Evolutionary conservation across 2,888 invertebrate genomes (phyloP).

Genomic region (Meloe dianella): DNA sequence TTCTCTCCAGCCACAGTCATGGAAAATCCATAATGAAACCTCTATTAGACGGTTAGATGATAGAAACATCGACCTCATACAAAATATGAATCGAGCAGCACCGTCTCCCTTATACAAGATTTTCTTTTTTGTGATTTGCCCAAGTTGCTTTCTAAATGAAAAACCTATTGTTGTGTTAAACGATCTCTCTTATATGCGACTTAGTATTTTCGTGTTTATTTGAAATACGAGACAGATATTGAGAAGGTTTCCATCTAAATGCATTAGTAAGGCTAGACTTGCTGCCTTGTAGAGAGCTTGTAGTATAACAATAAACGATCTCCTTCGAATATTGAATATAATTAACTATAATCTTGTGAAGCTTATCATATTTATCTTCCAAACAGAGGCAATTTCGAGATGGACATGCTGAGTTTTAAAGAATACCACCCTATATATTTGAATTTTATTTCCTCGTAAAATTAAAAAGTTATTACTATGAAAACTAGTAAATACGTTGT

Average conservation of each 20-base stretch:
- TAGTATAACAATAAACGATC: not conserved
- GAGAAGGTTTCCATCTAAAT: not conserved
- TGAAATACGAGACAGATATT: not conserved
- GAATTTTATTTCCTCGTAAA: too few relatives aligned
- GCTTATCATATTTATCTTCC: not conserved
- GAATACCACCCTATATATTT: too few relatives aligned
- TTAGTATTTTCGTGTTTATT: not conserved
- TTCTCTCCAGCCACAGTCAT: not conserved
- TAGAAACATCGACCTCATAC: not conserved
- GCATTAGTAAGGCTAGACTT: not conserved
- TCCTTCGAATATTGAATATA: not conserved
- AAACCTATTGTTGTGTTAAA: constrained; percentile 2
- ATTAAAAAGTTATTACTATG: too few relatives aligned
- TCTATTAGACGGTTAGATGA: not conserved
- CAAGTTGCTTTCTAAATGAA: not conserved
- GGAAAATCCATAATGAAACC: too few relatives aligned
- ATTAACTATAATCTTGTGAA: not conserved
- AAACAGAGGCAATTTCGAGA: too few relatives aligned
- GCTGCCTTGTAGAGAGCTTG: not conserved
- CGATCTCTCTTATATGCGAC: not conserved
- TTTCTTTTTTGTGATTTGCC: too few relatives aligned
- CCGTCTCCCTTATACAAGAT: too few relatives aligned
- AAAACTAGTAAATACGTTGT: too few relatives aligned
- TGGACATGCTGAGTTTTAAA: too few relatives aligned
- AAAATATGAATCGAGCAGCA: not conserved